Evolutionary conservation across 2,888 invertebrate species (phyloP).

Genomic region (Tipula lateralis): DNA sequence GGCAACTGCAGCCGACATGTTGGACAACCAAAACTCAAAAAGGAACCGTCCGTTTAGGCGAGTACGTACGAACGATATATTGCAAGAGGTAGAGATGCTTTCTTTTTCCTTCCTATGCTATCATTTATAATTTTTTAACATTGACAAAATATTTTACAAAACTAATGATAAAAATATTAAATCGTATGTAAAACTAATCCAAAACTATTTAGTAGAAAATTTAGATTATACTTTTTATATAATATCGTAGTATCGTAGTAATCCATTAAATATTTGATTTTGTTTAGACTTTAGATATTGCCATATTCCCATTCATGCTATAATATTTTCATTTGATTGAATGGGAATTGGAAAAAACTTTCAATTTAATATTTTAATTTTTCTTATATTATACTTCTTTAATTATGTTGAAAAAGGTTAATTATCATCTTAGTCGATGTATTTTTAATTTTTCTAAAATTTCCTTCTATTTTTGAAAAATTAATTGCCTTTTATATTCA

Average conservation of each 20-base stretch:
- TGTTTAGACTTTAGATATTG: neutral
- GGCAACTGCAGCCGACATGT: constrained; percentile 81
- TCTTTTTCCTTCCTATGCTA: constrained; percentile 33
- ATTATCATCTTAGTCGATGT: neutral
- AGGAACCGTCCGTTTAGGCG: constrained; percentile 67
- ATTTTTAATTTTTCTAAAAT: neutral
- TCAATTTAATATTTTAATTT: neutral
- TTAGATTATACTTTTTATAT: neutral
- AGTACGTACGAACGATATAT: constrained; percentile 46
- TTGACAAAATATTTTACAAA: constrained; percentile 28
- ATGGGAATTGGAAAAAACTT: neutral
- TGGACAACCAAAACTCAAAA: constrained; percentile 79
- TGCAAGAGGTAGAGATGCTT: constrained; percentile 38
- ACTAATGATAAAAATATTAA: constrained; percentile 29
- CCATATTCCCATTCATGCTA: neutral
- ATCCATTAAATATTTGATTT: neutral
- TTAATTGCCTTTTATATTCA: neutral
- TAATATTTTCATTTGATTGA: neutral
- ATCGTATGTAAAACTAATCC: constrained; percentile 20
- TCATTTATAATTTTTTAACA: neutral
- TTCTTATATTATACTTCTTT: neutral
- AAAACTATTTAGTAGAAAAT: neutral
- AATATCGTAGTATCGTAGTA: neutral
- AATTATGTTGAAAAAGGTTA: neutral
- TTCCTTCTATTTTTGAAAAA: neutral